Evolutionary conservation across 2,113 vertebrate species (phyloP).

Genomic region (Terrapene triunguis): DNA sequence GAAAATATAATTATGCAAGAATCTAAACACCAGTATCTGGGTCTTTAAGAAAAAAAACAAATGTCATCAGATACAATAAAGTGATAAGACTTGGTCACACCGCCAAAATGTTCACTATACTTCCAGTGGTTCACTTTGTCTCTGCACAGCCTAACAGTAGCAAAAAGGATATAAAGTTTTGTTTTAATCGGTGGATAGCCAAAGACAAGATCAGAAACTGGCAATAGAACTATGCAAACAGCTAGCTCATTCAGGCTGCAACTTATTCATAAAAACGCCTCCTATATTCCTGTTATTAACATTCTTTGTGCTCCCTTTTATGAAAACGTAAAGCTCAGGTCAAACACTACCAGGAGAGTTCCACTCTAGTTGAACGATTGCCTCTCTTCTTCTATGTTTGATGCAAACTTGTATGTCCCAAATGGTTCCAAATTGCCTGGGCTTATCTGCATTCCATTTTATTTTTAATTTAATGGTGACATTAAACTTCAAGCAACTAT

Average conservation of each 20-base stretch:
- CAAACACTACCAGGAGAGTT: slow-evolving; percentile 36
- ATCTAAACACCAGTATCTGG: fast-evolving
- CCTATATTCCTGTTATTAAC: slow-evolving; percentile 1
- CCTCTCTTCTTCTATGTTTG: slow-evolving; percentile 18
- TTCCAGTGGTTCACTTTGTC: neutral
- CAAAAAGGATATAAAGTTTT: neutral
- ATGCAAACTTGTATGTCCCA: slow-evolving; percentile 27
- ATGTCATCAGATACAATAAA: neutral
- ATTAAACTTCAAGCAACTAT: slow-evolving; percentile 37
- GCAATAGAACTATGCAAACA: neutral
- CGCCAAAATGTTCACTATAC: neutral
- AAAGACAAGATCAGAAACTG: neutral
- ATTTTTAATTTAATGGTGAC: slow-evolving; percentile 28
- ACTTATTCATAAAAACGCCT: slow-evolving; percentile 8
- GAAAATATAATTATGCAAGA: neutral
- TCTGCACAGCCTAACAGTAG: neutral
- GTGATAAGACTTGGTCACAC: neutral
- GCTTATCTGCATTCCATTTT: slow-evolving; percentile 12
- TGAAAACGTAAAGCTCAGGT: slow-evolving; percentile 28
- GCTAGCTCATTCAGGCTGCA: neutral
- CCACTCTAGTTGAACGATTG: slow-evolving; percentile 26
- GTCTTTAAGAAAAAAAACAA: neutral
- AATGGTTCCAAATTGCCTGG: slow-evolving; percentile 34
- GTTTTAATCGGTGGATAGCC: neutral
- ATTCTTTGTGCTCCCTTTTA: slow-evolving; percentile 7